Evolutionary conservation across 2,888 invertebrate species (phyloP), one percentile per base, ranked within the genome.

Genomic region (Esperia sulphurella): DNA sequence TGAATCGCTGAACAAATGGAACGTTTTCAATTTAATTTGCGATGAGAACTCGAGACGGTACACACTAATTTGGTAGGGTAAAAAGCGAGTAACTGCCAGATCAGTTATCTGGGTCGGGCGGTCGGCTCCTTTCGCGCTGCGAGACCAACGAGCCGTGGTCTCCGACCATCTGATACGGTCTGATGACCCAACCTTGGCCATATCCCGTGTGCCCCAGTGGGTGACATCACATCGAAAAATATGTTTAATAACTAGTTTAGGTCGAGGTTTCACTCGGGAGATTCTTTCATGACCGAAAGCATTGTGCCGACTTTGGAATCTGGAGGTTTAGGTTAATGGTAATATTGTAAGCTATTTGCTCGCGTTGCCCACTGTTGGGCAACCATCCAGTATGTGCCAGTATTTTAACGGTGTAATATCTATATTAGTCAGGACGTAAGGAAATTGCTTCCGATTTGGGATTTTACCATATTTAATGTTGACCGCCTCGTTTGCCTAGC

Each of bases 171-270:
- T 66, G 82, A 71, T 75, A 86, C 86, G 87, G 85, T 88, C 87
- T 80, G 79, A 62, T 75, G 78, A 59, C 57, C 70, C 73, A 82
- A 85, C 88, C 88, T 88, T 88, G 86, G 79, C 72, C 71, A 64
- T 55, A 79, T 84, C 83, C 84, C 74, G 76, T 64, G 61, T 71
- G 58, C 69, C 83, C 83, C 84, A 68, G 71, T 59, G 63, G 61
- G 71, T 71, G 73, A 88, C 83, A 86, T 89, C 87, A 88, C 74
- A 58, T 61, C 53, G 21, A 21, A 65, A 72, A 62, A 70, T 59
- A 60, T 62, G 35, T 35, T 42, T 14, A 42, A 31, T 31, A 31
- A n/a, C 31, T 21, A 10, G 28, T 5, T 21, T 3, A 21, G 21
- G 21, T 5, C 21, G 21, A 5, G 21, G 21, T 21, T 21, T 21